phyloP scores from a whole-genome alignment of 2,888 invertebrate species.

The Dromius quadrimaculatus region DNA sequence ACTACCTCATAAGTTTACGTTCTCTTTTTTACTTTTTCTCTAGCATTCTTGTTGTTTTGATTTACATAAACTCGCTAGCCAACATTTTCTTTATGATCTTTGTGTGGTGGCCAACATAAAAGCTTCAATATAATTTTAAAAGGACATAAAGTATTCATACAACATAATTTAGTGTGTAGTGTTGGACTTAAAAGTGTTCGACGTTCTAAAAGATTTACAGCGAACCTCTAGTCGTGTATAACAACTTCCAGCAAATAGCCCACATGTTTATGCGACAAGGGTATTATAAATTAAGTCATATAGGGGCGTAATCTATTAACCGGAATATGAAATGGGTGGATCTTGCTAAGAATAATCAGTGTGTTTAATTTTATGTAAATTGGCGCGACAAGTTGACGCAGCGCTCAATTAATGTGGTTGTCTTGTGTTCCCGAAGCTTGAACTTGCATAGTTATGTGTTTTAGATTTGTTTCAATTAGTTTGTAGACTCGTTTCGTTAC shows the following conservation, averaged over 20 bases:
- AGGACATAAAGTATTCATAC: conserved; percentile 28
- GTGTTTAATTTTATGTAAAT: conserved; percentile 49
- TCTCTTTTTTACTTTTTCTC: too few relatives aligned
- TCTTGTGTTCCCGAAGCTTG: conserved; percentile 1
- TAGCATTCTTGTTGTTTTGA: too few relatives aligned
- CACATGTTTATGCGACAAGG: conserved; percentile 42
- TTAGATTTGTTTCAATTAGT: conserved; percentile 36
- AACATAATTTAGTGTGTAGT: conserved; percentile 20
- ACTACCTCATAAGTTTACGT: too few relatives aligned
- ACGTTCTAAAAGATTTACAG: conserved; percentile 18
- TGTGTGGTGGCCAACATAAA: background rate
- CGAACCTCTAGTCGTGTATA: conserved; percentile 6
- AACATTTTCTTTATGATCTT: too few relatives aligned
- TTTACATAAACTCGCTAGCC: too few relatives aligned
- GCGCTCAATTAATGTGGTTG: conserved; percentile 30
- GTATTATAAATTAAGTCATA: conserved; percentile 48
- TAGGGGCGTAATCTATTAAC: conserved; percentile 50
- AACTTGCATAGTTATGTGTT: conserved; percentile 17
- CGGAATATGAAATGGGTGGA: conserved; percentile 43
- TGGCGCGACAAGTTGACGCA: conserved; percentile 26
- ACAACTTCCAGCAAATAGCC: conserved; percentile 37
- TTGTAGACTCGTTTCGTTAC: conserved; percentile 12
- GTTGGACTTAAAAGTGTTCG: conserved; percentile 33
- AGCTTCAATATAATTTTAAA: conserved; percentile 11
- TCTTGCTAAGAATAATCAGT: conserved; percentile 40